Percentiles rank a stretch among this genome's conserved stretches.
Evolutionary conservation across 1,140 invertebrate species (phyloP).

Genomic region (Cotesia chilonis): DNA sequence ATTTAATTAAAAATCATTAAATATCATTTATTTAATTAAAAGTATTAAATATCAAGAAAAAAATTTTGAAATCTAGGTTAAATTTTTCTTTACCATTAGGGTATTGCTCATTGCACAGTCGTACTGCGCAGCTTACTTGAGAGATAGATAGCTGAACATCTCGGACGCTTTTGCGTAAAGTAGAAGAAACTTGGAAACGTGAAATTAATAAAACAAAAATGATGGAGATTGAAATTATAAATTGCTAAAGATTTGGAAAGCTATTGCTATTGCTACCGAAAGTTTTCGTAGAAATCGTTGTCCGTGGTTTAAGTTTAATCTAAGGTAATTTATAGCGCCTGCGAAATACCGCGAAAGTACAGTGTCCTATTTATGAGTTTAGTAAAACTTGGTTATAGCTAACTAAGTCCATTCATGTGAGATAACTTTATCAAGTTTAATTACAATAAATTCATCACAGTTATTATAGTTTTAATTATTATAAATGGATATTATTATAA

Average conservation of each 20-base stretch:
- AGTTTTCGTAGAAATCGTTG: neutral
- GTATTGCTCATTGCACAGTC: too few relatives aligned
- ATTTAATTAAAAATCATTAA: too few relatives aligned
- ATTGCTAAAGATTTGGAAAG: neutral
- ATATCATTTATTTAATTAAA: too few relatives aligned
- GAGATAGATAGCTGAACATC: too few relatives aligned
- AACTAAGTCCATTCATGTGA: constrained; percentile 12
- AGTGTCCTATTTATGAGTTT: constrained; percentile 21
- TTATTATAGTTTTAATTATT: too few relatives aligned
- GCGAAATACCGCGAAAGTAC: neutral
- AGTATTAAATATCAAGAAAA: too few relatives aligned
- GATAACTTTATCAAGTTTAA: constrained; percentile 10
- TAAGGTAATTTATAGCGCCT: constrained; percentile 23
- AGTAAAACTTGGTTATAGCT: neutral
- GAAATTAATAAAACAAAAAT: neutral
- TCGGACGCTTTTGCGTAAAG: too few relatives aligned
- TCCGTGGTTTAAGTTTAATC: constrained; percentile 31
- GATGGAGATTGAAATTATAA: neutral
- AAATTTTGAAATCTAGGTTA: too few relatives aligned
- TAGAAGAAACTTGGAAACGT: too few relatives aligned
- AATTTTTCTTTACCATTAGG: too few relatives aligned
- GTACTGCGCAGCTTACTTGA: too few relatives aligned
- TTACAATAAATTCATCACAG: too few relatives aligned
- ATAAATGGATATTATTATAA: neutral
- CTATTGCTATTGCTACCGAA: neutral